These are phyloP conservation scores for Henricia sp. DNA, from an alignment of 53 echinoderm and acorn worm species.

Conservation along the genomic window DNA sequence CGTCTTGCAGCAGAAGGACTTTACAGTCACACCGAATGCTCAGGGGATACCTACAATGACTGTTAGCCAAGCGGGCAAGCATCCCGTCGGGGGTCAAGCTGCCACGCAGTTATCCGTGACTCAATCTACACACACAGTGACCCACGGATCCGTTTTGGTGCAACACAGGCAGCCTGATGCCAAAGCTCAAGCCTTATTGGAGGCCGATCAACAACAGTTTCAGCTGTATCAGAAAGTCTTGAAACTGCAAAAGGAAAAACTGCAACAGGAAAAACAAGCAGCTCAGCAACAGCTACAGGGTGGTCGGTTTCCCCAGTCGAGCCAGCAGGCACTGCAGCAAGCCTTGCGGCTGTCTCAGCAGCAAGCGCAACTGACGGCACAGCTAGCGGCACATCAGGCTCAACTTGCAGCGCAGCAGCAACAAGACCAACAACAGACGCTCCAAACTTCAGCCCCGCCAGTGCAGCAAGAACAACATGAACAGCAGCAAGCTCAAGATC, in stretches of 20 bases:
- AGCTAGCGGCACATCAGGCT: conserved; percentile 36
- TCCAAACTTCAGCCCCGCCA: conserved; percentile 1
- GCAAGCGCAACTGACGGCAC: conserved; percentile 28
- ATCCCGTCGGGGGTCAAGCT: conserved; percentile 6
- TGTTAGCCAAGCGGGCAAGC: conserved; percentile 38
- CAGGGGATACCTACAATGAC: conserved; percentile 58
- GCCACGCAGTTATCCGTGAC: conserved; percentile 27
- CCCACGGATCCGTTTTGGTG: conserved; percentile 11
- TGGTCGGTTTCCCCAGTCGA: not conserved
- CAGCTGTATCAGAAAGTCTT: conserved; percentile 45
- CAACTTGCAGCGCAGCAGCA: not conserved
- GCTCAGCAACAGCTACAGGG: conserved; percentile 12
- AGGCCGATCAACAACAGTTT: conserved; percentile 42
- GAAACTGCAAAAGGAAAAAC: conserved; percentile 51
- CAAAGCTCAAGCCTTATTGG: conserved; percentile 35
- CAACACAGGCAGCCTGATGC: conserved; percentile 42
- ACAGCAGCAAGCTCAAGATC: conserved; percentile 3
- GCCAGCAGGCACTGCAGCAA: conserved; percentile 59
- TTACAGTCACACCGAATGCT: conserved; percentile 47
- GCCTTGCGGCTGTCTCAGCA: conserved; percentile 29
- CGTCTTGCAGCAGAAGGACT: conserved; percentile 22
- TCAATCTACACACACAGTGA: conserved; percentile 18
- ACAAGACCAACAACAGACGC: conserved; percentile 20
- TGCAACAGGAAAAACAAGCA: conserved; percentile 26
- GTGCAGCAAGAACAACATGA: conserved; percentile 17